Base-by-base conservation (phyloP, 2,113 vertebrate genomes). In the Phycodurus eques region DNA sequence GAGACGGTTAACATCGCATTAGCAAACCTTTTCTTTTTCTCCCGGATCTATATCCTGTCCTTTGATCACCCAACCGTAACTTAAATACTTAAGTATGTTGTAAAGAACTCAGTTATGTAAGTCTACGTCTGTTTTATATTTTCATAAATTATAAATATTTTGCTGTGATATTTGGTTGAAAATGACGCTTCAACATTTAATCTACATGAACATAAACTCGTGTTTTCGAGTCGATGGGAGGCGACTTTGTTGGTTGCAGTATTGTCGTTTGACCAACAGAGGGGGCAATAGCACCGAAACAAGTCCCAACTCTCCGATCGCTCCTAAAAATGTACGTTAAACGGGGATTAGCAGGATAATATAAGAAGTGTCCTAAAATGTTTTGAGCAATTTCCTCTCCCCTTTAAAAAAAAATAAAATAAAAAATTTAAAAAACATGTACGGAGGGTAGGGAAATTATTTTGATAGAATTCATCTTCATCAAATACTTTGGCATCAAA, bases 1-100 rank as follows among this genome's bases (percentile, higher is more conserved):
- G 85, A 78, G 76, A 87, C 85, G 68, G 83, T 81, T 89, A 88
- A 86, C 80, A 88, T 77, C 86, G 88, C 80, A 79, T 79, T 75
- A 75, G 80, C 66, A 54, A 78, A 33, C 62, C 71, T 54, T 73
- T n/a, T 75, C 79, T 44, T 65, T 63, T 46, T 68, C 14, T 75
- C 81, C 74, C 72, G 72, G 77, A 75, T 86, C 57, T 74, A 80
- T 56, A 82, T 86, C 81, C 85, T 77, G 81, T 73, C 75, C 49
- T 17, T n/a, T 35, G 2, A 51, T 19, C 51, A 39, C 8, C 39
- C 67, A 56, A 35, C 31, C 19, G 17, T 47, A 22, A 46, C 42
- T 3, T 65, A 43, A 64, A 57, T n/a, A 57, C 54, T 11, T 4
- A 31, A 59, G 31, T 59, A 59, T 15, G 33, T 31, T 35, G 14